Base-by-base conservation (phyloP, 1,140 invertebrate genomes). In the Sesamia nonagrioides region DNA sequence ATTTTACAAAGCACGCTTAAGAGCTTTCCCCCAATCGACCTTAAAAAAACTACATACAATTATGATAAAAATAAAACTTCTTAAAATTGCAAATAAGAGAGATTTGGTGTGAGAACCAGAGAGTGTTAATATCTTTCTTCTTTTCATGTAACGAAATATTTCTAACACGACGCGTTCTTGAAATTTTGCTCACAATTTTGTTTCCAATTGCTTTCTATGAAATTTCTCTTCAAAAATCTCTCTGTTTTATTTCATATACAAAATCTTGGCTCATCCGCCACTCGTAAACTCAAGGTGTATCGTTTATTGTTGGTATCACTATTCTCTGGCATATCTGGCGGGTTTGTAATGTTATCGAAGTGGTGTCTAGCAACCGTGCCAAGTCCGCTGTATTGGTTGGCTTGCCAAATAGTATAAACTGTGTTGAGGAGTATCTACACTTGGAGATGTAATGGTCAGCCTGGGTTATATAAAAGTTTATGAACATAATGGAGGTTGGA, bases 361-460 rank as follows among this genome's bases (percentile, higher is more conserved):
- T 66, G 61, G 61, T 37, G 61, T 66, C 61, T 66, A 66, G 61
- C 17, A n/a, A 42, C 61, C 61, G 61, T 66, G 61, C 61, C 61
- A 66, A 66, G 35, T 63, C 8, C 37, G 37, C 37, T 66, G 21
- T 66, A 37, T 45, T 17, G 61, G 61, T 66, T 42, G 61, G 37
- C 61, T 42, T 66, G 61, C 61, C 61, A 66, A 66, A 66, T 66
- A 63, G 37, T n/a, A 37, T 42, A 42, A 42, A 66, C 35, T 9
- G 37, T 1, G n/a, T 42, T 21, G 35, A 18, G 37, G 61, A 21
- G 37, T 4, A 11, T 42, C 2, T 66, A 66, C 61, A 66, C 37
- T 18, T 21, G 61, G 11, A 17, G n/a, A 21, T n/a, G 8, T 42
- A 40, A 6, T 33, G 58, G 33, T 35, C 35, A 8, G 58, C 37